Evolutionary conservation across 2,888 invertebrate genomes (phyloP).

Genomic region (Amphipoea oculea): DNA sequence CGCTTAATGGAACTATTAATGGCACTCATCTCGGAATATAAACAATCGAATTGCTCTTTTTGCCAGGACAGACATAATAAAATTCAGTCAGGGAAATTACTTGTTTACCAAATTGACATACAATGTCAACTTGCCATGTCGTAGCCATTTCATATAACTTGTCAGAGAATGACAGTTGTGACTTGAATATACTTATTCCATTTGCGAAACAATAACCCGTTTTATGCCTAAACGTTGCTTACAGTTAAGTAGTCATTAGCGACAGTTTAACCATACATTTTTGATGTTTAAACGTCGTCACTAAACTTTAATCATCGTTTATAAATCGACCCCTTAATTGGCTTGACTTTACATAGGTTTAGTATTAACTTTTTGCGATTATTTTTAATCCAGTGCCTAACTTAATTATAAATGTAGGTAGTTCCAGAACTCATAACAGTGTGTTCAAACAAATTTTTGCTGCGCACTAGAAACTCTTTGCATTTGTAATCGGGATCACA

Average conservation of each 20-base stretch:
- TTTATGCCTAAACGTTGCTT: no score
- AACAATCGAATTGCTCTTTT: background rate
- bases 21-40: background rate
- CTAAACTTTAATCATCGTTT: no score
- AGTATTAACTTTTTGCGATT: background rate
- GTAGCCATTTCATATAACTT: background rate
- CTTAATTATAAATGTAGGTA: background rate
- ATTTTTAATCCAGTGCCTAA: background rate
- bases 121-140: background rate
- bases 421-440: background rate
- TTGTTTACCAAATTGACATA: background rate
- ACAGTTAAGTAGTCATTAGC: no score
- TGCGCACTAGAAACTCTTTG: slow-evolving; percentile 18
- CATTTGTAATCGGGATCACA: slow-evolving; percentile 18
- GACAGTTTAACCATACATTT: no score
- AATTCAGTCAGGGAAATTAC: background rate
- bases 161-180: background rate
- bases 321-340: background rate
- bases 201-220: no score
- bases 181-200: background rate
- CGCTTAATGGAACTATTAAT: background rate
- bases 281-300: no score
- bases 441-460: background rate
- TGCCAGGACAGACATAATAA: background rate
- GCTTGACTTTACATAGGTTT: background rate